Base-by-base conservation (phyloP, 1,140 invertebrate genomes). In the Drosophila bocqueti region DNA sequence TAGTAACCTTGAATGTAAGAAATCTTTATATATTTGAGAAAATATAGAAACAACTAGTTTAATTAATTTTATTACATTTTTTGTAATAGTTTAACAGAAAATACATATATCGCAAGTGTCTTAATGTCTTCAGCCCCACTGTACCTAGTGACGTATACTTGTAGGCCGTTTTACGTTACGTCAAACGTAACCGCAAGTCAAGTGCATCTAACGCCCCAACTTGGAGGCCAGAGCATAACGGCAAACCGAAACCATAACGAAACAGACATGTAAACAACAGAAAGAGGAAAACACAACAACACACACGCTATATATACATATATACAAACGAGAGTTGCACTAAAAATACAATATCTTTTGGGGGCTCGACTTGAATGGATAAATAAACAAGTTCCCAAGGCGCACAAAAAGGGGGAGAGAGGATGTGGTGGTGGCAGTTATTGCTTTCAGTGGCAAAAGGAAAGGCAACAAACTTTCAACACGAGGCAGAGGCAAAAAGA, bases 311-410 rank as follows among this genome's bases (percentile, higher is more conserved):
- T 11, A 15, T 21, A 65, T n/a, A n/a, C 5, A n/a, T 29, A 42
- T 15, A 40, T 6, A 69, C 21, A 36, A 29, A 54, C 47, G 59
- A 67, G 68, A 57, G 43, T 54, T 55, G 63, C 63, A 77, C 55
- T 55, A 60, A 77, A 77, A 67, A 77, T 77, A 67, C 54, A 31
- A 57, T 50, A 50, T 76, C 59, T 76, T 40, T 72, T 75, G 74
- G 74, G 72, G 74, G 74, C 74, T 76, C 74, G 73, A 76, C 74
- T 76, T 66, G 18, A 50, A 55, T 76, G 72, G 62, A 76, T 54
- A 66, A 54, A 54, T 36, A 76, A 76, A 76, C 74, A 76, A 76
- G 74, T 76, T 76, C 13, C 54, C 18, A 18, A 24, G 24, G 49
- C 38, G 31, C 40, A 47, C 21, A 15, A 4, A 10, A 21, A 13